These are phyloP conservation scores for Apamea epomidion DNA, from an alignment of 2,888 invertebrate genomes.

Conservation along the genomic window DNA sequence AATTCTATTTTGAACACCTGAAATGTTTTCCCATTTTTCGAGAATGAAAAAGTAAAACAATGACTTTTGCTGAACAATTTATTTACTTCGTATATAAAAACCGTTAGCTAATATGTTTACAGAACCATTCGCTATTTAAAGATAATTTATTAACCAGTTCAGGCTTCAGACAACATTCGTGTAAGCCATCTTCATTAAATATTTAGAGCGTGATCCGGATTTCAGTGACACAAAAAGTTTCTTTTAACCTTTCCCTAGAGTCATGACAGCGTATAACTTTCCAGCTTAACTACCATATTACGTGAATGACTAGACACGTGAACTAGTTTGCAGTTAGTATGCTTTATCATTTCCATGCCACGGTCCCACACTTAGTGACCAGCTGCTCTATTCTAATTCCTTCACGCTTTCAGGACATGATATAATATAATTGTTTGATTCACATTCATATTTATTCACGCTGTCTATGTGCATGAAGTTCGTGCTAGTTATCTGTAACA, in stretches of 20 bases:
- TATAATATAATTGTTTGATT: slow-evolving; percentile 58
- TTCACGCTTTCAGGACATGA: slow-evolving; percentile 57
- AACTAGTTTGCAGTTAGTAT: slow-evolving; percentile 44
- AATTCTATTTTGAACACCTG: slow-evolving; percentile 29
- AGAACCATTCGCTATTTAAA: slow-evolving; percentile 6
- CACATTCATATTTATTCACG: slow-evolving; percentile 45
- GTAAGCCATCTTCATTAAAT: slow-evolving; percentile 20
- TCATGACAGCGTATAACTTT: slow-evolving; percentile 25
- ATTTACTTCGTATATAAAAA: slow-evolving; percentile 18
- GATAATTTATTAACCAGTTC: slow-evolving; percentile 13
- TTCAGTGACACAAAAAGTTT: slow-evolving; percentile 36
- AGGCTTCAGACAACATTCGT: not conserved
- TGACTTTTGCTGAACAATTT: slow-evolving; percentile 14
- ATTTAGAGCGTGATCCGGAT: slow-evolving; percentile 39
- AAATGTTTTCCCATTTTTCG: slow-evolving; percentile 34
- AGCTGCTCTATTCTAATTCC: slow-evolving; percentile 56
- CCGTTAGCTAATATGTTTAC: slow-evolving; percentile 2
- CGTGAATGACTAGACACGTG: slow-evolving; percentile 52
- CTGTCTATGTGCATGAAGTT: slow-evolving; percentile 31
- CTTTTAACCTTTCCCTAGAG: slow-evolving; percentile 26
- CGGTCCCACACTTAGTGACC: slow-evolving; percentile 52
- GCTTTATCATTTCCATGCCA: slow-evolving; percentile 45
- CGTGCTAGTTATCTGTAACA: slow-evolving; percentile 38
- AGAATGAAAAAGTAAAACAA: slow-evolving; percentile 37
- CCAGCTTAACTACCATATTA: slow-evolving; percentile 39